These are phyloP conservation scores for Hofmannophila pseudospretella DNA, from an alignment of 2,888 invertebrate species.

Conservation along the genomic window DNA sequence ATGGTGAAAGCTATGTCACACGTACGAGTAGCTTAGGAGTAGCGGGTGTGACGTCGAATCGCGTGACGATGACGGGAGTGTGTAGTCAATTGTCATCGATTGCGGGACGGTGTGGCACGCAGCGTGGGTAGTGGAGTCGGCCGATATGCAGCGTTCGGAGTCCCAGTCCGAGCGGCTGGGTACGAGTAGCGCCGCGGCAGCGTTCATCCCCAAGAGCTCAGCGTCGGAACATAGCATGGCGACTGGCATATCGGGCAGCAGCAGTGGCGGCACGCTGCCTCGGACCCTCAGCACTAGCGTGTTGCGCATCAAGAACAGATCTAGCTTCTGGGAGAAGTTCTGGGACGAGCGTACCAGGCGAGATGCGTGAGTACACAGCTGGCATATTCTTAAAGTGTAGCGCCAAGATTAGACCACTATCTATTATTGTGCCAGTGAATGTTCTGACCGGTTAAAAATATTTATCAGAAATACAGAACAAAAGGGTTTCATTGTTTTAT, in stretches of 20 bases:
- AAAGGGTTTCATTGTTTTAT: neutral
- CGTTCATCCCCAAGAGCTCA: slow-evolving; percentile 65
- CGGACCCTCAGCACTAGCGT: slow-evolving; percentile 88
- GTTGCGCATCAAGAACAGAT: slow-evolving; percentile 85
- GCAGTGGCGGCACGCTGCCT: slow-evolving; percentile 76
- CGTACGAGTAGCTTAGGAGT: slow-evolving; percentile 24
- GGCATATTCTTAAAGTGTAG: too few relatives aligned
- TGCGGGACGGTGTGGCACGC: slow-evolving; percentile 27
- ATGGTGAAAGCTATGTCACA: slow-evolving; percentile 16
- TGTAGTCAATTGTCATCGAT: slow-evolving; percentile 16
- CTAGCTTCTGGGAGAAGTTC: slow-evolving; percentile 92
- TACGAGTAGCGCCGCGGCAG: slow-evolving; percentile 41
- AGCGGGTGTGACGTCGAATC: slow-evolving; percentile 20
- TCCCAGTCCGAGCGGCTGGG: slow-evolving; percentile 78
- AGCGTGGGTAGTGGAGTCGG: slow-evolving; percentile 24
- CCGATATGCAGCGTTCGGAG: slow-evolving; percentile 72
- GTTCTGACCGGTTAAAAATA: too few relatives aligned
- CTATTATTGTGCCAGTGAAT: too few relatives aligned
- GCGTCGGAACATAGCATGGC: slow-evolving; percentile 74
- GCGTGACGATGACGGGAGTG: slow-evolving; percentile 25
- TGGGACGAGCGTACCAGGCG: slow-evolving; percentile 83
- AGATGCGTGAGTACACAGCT: slow-evolving; percentile 86
- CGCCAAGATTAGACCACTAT: too few relatives aligned
- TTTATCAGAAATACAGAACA: neutral
- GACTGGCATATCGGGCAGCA: slow-evolving; percentile 67